Conservation (phyloP, 2,888 invertebrate genomes). For the Leucoptera coffeella region DNA sequence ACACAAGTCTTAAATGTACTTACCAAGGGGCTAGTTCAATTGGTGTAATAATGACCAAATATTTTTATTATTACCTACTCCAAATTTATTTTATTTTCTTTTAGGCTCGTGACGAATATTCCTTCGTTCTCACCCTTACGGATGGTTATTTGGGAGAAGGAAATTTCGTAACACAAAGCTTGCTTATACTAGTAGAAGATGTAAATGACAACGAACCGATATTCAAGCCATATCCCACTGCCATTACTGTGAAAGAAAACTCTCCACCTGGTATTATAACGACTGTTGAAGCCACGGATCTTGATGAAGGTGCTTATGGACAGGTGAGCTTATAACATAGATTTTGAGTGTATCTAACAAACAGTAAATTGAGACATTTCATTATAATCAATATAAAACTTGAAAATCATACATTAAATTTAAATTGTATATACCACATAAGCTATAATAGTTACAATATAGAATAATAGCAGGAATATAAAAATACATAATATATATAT, state of each 20-base stretch:
- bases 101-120: conserved; percentile 81
- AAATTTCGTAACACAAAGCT: conserved; percentile 84
- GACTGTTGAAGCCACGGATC: conserved; percentile 81
- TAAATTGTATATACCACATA: no score
- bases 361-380: no score
- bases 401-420: no score
- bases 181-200: conserved; percentile 83
- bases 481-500: no score
- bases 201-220: conserved; percentile 88
- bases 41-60: no score
- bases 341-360: no score
- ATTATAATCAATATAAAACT: no score
- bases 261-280: conserved; percentile 68
- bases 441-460: no score
- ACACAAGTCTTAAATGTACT: no score
- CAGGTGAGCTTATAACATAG: conserved; percentile 55
- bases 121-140: conserved; percentile 79
- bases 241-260: conserved; percentile 75
- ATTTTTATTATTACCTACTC: conserved; percentile 1
- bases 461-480: no score
- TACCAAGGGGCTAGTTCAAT: no score
- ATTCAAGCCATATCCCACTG: conserved; percentile 79
- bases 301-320: conserved; percentile 87
- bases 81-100: no score
- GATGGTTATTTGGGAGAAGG: conserved; percentile 83